Evolutionary conservation across 2,888 invertebrate species (phyloP).

Genomic region (Zonitis immaculata): DNA sequence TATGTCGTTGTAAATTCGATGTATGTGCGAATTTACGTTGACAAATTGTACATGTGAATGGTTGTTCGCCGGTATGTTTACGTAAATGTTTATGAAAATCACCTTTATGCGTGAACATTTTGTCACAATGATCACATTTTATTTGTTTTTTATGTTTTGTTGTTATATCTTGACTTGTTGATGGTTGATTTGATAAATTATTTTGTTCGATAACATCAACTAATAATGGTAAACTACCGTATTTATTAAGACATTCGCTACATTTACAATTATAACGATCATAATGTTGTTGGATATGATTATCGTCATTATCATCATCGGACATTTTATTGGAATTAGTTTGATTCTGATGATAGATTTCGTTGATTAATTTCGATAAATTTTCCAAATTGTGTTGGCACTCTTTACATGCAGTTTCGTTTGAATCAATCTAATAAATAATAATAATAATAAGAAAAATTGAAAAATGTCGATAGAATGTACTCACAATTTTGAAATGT

Average conservation of each 20-base stretch:
- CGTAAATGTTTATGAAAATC: slow-evolving; percentile 45
- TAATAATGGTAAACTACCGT: slow-evolving; percentile 30
- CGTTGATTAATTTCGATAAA: slow-evolving; percentile 14
- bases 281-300: slow-evolving; percentile 10
- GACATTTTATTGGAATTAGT: slow-evolving; percentile 16
- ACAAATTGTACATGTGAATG: slow-evolving; percentile 40
- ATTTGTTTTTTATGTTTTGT: slow-evolving; percentile 25
- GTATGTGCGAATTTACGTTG: slow-evolving; percentile 46
- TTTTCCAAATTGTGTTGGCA: slow-evolving; percentile 20
- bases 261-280: slow-evolving; percentile 29
- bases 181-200: slow-evolving; percentile 29
- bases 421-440: not conserved
- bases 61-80: slow-evolving; percentile 45
- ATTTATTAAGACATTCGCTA: slow-evolving; percentile 26
- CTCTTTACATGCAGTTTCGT: slow-evolving; percentile 8
- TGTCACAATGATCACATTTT: slow-evolving; percentile 39
- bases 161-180: slow-evolving; percentile 28
- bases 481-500: slow-evolving; percentile 11
- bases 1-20: slow-evolving; percentile 71
- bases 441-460: not conserved
- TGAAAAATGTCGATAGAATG: not conserved
- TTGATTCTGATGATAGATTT: slow-evolving; percentile 8
- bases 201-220: slow-evolving; percentile 33
- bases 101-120: slow-evolving; percentile 43
- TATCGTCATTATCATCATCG: slow-evolving; percentile 7